Conservation (phyloP, 2,113 vertebrate genomes). For the Saguinus midas region DNA sequence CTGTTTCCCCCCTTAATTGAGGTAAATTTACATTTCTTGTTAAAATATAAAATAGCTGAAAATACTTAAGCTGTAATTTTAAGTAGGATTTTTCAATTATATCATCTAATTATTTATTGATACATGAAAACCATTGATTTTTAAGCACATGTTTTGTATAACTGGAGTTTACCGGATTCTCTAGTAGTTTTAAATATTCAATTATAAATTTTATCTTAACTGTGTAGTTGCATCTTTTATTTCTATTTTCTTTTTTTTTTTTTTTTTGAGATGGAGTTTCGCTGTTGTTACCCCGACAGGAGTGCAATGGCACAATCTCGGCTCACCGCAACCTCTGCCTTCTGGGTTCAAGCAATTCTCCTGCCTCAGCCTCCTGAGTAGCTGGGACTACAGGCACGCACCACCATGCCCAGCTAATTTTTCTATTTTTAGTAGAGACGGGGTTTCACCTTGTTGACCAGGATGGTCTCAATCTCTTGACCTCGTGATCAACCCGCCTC, state of each 20-base stretch:
- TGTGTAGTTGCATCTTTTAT: background rate
- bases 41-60: background rate
- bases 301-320: too few relatives aligned
- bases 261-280: too few relatives aligned
- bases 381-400: too few relatives aligned
- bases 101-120: conserved; percentile 19
- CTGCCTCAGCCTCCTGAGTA: too few relatives aligned
- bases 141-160: background rate
- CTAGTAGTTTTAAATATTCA: background rate
- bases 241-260: background rate
- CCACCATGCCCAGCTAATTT: too few relatives aligned
- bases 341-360: too few relatives aligned
- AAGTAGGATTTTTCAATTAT: background rate
- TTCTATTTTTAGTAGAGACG: too few relatives aligned
- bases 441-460: too few relatives aligned
- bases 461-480: too few relatives aligned
- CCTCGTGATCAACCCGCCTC: too few relatives aligned
- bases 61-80: background rate
- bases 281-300: too few relatives aligned
- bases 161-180: background rate
- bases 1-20: background rate
- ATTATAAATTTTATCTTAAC: conserved; percentile 1
- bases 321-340: too few relatives aligned
- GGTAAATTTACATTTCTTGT: background rate
- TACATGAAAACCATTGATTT: background rate